phyloP scores from a whole-genome alignment of 2,888 invertebrate species.

The Nomada lathburiana region DNA sequence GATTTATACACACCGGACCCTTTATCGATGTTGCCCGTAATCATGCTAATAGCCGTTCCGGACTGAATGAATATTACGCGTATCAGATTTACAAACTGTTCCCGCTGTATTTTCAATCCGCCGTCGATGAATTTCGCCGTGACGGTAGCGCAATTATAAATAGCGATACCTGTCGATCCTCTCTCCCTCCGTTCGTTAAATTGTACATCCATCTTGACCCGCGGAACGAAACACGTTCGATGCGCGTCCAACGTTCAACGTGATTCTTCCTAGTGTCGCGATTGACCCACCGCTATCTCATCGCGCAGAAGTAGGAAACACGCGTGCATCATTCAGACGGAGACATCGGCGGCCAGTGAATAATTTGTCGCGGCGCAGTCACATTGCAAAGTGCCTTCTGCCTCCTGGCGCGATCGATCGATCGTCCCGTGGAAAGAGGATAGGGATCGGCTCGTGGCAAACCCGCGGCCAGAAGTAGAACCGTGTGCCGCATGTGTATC shows the following conservation, averaged over 20 bases:
- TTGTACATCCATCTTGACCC: too few species aligned
- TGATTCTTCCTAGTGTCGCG: background rate
- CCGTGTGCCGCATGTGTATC: constrained; percentile 2
- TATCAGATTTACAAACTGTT: constrained; percentile 49
- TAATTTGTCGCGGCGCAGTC: constrained; percentile 71
- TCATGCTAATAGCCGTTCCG: constrained; percentile 53
- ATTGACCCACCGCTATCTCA: background rate
- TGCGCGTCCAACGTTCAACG: constrained; percentile 19
- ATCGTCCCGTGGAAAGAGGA: constrained; percentile 42
- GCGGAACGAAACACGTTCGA: constrained; percentile 35
- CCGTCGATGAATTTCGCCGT: constrained; percentile 3
- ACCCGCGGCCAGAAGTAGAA: constrained; percentile 2
- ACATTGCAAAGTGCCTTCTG: constrained; percentile 62
- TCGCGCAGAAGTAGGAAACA: constrained; percentile 47
- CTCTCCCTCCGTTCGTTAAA: too few species aligned
- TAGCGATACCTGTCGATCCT: background rate
- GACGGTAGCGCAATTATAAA: background rate
- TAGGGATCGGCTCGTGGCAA: constrained; percentile 35
- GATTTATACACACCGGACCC: constrained; percentile 42
- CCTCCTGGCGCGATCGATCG: constrained; percentile 71
- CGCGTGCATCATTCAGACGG: constrained; percentile 54
- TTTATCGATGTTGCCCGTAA: constrained; percentile 52
- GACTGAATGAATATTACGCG: constrained; percentile 48
- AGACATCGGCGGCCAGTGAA: constrained; percentile 68
- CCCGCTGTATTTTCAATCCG: background rate